Evolutionary conservation across 2,888 invertebrate species (phyloP), one percentile per base, ranked within the genome.

Genomic region (Melieria omissa): DNA sequence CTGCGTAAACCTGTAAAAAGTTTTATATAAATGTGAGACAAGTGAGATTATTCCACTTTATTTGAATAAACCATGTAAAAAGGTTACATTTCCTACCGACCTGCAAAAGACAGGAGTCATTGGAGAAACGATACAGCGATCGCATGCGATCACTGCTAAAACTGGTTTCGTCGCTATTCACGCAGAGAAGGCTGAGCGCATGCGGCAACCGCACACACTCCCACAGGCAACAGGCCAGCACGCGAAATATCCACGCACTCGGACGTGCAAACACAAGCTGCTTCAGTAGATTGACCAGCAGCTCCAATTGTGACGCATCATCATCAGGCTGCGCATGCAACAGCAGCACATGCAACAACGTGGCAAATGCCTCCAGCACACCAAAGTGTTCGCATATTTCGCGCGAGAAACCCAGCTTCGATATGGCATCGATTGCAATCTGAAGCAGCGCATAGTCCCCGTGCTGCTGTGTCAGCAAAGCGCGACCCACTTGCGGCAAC

Each of bases 321-420:
- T 55, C 66, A 6, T 60, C 52, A 10, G 4, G 6, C 49, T 80
- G 41, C 9, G 73, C n/a, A 45, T 75, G 71, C n/a, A 14, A 64
- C 7, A 82, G 44, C 5, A 82, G 74, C 41, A 79, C 81, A 9
- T 80, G 78, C 41, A 85, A 68, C 5, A 85, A 73, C 4, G 78
- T 69, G 0, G 79, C 79, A 12, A 81, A 79, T 0, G 85, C 80
- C 73, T 85, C 84, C 4, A 84, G 68, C 7, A 84, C 75, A 0
- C 85, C 86, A 67, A 83, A 84, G 71, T 86, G 84, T 45, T 80
- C 81, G 46, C 75, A 76, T n/a, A 84, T 74, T 58, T 85, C 85
- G 6, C 77, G 75, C 1, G 85, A 84, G 70, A 81, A 84, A 8
- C 85, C 83, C 62, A 85, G 68, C 65, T 83, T 84, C 4, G 74